A percentile compares a stretch with the other conserved stretches of the same genome.
Conservation (phyloP, 2,888 invertebrate species). For the Desoria tigrina region DNA sequence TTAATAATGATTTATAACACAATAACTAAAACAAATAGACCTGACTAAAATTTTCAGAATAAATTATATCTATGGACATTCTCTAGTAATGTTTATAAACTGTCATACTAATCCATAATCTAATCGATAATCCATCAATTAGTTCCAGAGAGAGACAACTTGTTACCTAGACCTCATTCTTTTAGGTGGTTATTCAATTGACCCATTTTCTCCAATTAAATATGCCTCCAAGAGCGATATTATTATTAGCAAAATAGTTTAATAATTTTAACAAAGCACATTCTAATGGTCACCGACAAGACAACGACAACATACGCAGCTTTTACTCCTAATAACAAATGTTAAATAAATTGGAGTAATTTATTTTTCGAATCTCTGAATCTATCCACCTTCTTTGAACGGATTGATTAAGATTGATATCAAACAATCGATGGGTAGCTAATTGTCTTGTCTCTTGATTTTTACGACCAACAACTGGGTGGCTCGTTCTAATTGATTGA, state of each 20-base stretch:
- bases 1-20: no score
- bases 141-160: slow-evolving; percentile 13
- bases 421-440: slow-evolving; percentile 15
- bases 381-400: slow-evolving; percentile 2
- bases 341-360: background rate
- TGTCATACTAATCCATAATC: no score
- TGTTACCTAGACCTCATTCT: slow-evolving; percentile 20
- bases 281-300: background rate
- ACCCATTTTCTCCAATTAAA: slow-evolving; percentile 11
- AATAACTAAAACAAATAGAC: no score
- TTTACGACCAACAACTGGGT: slow-evolving; percentile 5
- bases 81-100: no score
- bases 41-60: no score
- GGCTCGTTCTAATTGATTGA: slow-evolving; percentile 12
- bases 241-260: background rate
- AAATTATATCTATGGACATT: no score
- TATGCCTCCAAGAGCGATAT: background rate
- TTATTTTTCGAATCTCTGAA: background rate
- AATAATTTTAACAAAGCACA: background rate
- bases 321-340: background rate
- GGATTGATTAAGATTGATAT: slow-evolving; percentile 14
- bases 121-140: slow-evolving; percentile 3
- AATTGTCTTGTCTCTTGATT: slow-evolving; percentile 22
- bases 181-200: background rate
- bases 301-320: background rate